These are phyloP conservation scores for Pentamera pediparva DNA, from an alignment of 53 echinoderm and acorn worm species.

Conservation along the genomic window DNA sequence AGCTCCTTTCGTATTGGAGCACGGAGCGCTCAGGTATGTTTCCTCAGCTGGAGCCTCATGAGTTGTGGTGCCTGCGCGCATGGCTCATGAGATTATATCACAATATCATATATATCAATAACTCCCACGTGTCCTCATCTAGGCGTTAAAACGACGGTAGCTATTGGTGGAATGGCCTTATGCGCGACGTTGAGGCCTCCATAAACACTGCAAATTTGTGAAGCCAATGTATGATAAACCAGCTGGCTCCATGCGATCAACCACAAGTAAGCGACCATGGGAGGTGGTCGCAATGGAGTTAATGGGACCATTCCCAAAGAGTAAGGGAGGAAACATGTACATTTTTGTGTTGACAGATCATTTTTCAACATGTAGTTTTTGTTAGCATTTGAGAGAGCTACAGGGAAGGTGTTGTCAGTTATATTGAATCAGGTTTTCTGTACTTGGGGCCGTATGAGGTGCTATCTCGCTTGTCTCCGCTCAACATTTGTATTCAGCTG, in stretches of 20 bases:
- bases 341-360: constrained; percentile 31
- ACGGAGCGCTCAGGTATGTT: background rate
- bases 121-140: constrained; percentile 12
- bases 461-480: constrained; percentile 5
- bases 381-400: constrained; percentile 31
- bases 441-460: constrained; percentile 34
- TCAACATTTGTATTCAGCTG: constrained; percentile 13
- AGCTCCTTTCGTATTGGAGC: background rate
- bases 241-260: constrained; percentile 33
- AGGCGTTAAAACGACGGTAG: background rate
- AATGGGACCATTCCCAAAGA: constrained; percentile 39
- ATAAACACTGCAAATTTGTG: too few relatives aligned
- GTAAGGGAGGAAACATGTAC: constrained; percentile 37
- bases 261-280: constrained; percentile 23
- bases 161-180: constrained; percentile 14
- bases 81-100: background rate
- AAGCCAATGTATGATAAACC: constrained; percentile 42
- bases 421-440: constrained; percentile 48
- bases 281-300: constrained; percentile 46
- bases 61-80: background rate
- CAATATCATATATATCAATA: constrained; percentile 14
- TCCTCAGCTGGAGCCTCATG: background rate
- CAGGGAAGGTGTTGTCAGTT: constrained; percentile 30
- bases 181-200: background rate
- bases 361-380: constrained; percentile 29